Base-by-base conservation (phyloP, 2,113 vertebrate genomes). In the Myotis davidii region DNA sequence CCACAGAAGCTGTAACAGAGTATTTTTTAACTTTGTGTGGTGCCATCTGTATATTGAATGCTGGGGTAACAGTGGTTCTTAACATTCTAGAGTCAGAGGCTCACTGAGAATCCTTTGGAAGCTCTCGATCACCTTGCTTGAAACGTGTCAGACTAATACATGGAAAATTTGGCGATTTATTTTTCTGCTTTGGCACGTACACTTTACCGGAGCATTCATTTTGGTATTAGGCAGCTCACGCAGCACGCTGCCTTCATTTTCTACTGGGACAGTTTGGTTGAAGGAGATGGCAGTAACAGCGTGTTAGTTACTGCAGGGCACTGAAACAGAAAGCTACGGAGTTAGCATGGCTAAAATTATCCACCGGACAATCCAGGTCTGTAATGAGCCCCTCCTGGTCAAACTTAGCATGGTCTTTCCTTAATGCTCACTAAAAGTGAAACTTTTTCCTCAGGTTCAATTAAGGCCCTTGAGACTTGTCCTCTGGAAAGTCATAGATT, bases 41-140 rank as follows among this genome's bases (percentile, higher is more conserved):
- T 50, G 77, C 92, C 32, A 54, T 69, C 88, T 64, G 10, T 83
- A 85, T 78, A 86, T 69, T 56, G 61, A 65, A 88, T 65, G 29
- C 32, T 86, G 64, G 37, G 34, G 1, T 72, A 50, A 45, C 14
- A 34, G 29, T 48, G 2, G 10, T 45, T 65, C 81, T 73, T 91
- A 50, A n/a, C 32, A 81, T 65, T 67, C 23, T 93, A n/a, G 72
- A 88, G 69, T 70, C 12, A 37, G 90, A 79, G 32, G 2, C 27
- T 88, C 83, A n/a, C 20, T n/a, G 65, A 91, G 34, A 84, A 84
- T 70, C 52, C 50, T 64, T 89, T 61, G 67, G 59, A 94, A 92
- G 20, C 13, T 39, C 25, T 72, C 0, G 0, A 17, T 0, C 37
- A 14, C n/a, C 27, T 61, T 9, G 7, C n/a, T 12, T 70, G 34